phyloP scores from a whole-genome alignment of 2,797 vertebrate species.

The Thunnus albacares region DNA sequence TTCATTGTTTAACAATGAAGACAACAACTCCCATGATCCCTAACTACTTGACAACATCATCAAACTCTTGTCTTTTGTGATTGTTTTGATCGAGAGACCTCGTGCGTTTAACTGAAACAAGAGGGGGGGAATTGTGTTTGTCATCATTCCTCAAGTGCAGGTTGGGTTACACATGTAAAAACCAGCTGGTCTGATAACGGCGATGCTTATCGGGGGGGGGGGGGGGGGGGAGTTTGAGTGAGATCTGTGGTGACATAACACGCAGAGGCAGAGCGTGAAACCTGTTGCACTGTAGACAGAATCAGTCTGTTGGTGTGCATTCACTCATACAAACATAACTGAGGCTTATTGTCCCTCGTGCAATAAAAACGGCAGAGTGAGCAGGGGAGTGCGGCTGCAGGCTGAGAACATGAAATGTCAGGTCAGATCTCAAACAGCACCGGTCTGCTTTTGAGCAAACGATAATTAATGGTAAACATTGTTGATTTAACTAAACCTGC shows the following conservation, averaged over 20 bases:
- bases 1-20: no score
- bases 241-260: constrained; percentile 60
- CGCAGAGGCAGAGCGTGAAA: constrained; percentile 57
- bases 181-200: constrained; percentile 23
- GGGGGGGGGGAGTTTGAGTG: constrained; percentile 13
- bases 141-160: constrained; percentile 28
- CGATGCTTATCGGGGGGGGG: constrained; percentile 26
- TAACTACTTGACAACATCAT: no score
- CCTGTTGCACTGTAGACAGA: constrained; percentile 53
- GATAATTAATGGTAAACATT: neutral
- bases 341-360: constrained; percentile 60
- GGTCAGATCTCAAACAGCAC: neutral
- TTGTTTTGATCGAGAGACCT: no score
- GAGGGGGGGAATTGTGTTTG: constrained; percentile 41
- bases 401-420: neutral
- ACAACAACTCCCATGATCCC: no score
- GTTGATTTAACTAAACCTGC: neutral
- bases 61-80: no score
- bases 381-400: constrained; percentile 11
- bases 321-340: constrained; percentile 64
- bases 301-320: constrained; percentile 65
- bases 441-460: neutral
- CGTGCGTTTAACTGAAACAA: neutral
- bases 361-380: constrained; percentile 42
- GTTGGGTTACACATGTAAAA: constrained; percentile 7